Conservation (phyloP, 2,797 vertebrate genomes). For the Borostomias antarcticus region DNA sequence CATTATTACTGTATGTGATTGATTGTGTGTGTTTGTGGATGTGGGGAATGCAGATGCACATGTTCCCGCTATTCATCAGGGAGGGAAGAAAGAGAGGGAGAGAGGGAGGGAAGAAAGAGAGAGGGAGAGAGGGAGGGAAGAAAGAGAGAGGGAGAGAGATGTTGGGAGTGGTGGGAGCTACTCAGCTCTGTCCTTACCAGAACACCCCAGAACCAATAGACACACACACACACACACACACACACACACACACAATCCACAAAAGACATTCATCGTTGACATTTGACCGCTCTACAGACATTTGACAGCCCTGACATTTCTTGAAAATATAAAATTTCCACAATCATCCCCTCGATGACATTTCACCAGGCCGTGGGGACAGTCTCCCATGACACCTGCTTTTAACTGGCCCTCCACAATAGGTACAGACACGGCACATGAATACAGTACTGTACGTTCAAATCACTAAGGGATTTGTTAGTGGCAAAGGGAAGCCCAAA, state of each 20-base stretch:
- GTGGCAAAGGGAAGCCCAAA: too few relatives aligned
- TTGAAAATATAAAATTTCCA: conserved; percentile 39
- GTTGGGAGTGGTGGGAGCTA: not conserved
- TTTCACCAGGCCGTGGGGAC: conserved; percentile 29
- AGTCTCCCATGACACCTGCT: conserved; percentile 43
- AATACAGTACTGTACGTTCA: too few relatives aligned
- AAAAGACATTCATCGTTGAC: conserved; percentile 4
- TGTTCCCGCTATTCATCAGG: conserved; percentile 54
- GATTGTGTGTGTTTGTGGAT: not conserved
- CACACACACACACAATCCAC: not conserved
- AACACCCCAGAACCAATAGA: conserved; percentile 26
- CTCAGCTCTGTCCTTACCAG: conserved; percentile 39
- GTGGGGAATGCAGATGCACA: conserved; percentile 49
- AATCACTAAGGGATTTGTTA: too few relatives aligned
- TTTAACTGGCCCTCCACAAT: too few relatives aligned
- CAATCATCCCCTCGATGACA: conserved; percentile 37
- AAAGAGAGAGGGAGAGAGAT: conserved; percentile 2
- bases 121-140: not conserved
- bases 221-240: conserved; percentile 1
- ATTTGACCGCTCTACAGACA: conserved; percentile 14
- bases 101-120: not conserved
- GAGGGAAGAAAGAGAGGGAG: not conserved
- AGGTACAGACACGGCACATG: too few relatives aligned
- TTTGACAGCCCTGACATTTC: conserved; percentile 19
- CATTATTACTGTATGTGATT: conserved; percentile 11